Base-by-base conservation (phyloP, 2,888 invertebrate genomes). In the Ectemnius cavifrons region DNA sequence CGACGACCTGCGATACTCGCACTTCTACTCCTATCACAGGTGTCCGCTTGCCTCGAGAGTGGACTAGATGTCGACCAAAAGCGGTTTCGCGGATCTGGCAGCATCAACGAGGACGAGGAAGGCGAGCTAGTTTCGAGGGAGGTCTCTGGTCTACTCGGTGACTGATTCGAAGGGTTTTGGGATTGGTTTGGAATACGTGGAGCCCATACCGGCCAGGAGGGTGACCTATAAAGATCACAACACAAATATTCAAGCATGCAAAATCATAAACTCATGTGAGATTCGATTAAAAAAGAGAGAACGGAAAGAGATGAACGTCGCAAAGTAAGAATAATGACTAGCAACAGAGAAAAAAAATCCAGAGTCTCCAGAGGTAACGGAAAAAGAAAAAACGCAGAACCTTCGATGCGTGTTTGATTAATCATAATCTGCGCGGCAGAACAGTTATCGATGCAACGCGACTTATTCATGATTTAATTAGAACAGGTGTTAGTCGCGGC, bases 161-260 rank as follows among this genome's bases (percentile, higher is more conserved):
- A 71, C 8, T 77, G 77, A 18, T 20, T 67, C 23, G 76, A n/a
- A 57, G 65, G 79, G 63, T 86, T 89, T 77, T 90, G 90, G 80
- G 89, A 90, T 66, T 89, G 84, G 83, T 89, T 90, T 77, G 89
- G 90, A 74, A 83, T 84, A 75, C 91, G 91, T 79, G 92, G 92
- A 76, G 91, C 92, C 92, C 93, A 92, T 86, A 93, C 92, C 87
- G 93, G 93, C 92, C 93, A 93, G 87, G 93, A 93, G 85, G 93
- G 93, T 87, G 92, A 93, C 93, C 93, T 93, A 92, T 86, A 92
- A 91, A 91, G 83, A 88, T 86, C 84, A 89, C 87, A 91, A 92
- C 89, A 91, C 89, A 91, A 90, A 89, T 79, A 86, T 86, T 90
- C 86, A 89, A 87, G 91, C 92, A 91, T 92, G 92, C 92, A 91